Base-by-base conservation (phyloP, 2,797 vertebrate genomes). In the Mus minutoides region DNA sequence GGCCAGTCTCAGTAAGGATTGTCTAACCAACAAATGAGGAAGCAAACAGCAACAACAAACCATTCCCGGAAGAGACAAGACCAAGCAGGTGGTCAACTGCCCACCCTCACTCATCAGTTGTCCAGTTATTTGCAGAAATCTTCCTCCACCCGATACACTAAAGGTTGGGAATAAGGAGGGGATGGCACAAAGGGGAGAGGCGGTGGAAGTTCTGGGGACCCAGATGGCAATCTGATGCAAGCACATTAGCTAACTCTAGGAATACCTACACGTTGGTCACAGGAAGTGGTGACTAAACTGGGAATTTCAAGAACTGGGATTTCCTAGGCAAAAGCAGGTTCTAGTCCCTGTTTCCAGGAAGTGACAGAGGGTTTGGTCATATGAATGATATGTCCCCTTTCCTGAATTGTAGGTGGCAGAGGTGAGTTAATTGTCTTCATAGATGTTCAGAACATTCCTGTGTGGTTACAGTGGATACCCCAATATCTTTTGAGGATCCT, bases 361-460 rank as follows among this genome's bases (percentile, higher is more conserved):
- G 62, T 96, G 95, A 96, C 46, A 88, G 78, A 87, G 22, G 71
- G 58, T 46, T 94, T 88, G 82, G 69, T 98, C 94, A 97, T 80
- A 46, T 62, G 88, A 94, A 83, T 95, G 94, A 69, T 31, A 31
- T 29, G 22, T 19, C 71, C 82, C 56, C 52, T 93, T 95, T 96
- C 92, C 82, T 83, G 40, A 64, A 88, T 79, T 76, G 8, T 88
- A 89, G 92, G 93, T 93, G 88, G 75, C 19, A 24, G 54, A 76
- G 64, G 92, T 88, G 91, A 95, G 52, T 69, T 91, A 94, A 21
- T 56, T 67, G 37, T 52, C 69, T 85, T 92, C 56, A 56, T 2
- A 19, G 71, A 62, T 46, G 17, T 21, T 69, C 73, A 90, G 64
- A 85, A 76, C 76, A 85, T 54, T 46, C 73, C 80, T 95, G 56